phyloP scores from a whole-genome alignment of 2,888 invertebrate genomes.

The Eupelmus urozonus region DNA sequence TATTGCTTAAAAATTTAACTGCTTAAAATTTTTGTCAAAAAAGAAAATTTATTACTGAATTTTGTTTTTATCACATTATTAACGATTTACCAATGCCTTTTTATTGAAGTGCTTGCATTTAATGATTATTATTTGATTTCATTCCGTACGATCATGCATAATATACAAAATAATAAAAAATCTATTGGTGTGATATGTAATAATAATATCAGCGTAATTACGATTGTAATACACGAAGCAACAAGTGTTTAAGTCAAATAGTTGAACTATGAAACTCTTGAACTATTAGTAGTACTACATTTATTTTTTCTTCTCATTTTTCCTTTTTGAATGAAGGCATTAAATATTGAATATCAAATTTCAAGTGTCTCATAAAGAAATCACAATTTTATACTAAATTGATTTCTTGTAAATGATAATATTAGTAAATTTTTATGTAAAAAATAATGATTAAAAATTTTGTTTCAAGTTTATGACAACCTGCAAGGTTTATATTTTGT shows the following conservation, averaged over 20 bases:
- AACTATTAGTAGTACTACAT: constrained; percentile 45
- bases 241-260: constrained; percentile 49
- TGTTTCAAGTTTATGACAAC: constrained; percentile 5
- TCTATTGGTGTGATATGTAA: constrained; percentile 60
- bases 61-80: constrained; percentile 36
- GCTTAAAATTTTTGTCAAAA: constrained; percentile 53
- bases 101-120: constrained; percentile 58
- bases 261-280: constrained; percentile 49
- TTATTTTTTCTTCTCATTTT: constrained; percentile 34
- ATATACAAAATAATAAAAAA: constrained; percentile 53
- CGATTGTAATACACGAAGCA: constrained; percentile 45
- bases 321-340: constrained; percentile 2
- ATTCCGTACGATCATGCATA: constrained; percentile 59
- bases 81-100: constrained; percentile 32
- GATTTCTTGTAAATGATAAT: constrained; percentile 19
- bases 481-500: constrained; percentile 34
- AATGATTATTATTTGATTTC: constrained; percentile 34
- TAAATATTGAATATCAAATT: not conserved
- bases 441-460: no score
- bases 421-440: constrained; percentile 3
- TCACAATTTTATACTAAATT: constrained; percentile 35
- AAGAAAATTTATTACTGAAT: constrained; percentile 45
- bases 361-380: no score
- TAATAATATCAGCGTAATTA: constrained; percentile 55
- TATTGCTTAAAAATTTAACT: constrained; percentile 39